Base-by-base conservation (phyloP, 2,797 vertebrate species). In the Esox lucius region DNA sequence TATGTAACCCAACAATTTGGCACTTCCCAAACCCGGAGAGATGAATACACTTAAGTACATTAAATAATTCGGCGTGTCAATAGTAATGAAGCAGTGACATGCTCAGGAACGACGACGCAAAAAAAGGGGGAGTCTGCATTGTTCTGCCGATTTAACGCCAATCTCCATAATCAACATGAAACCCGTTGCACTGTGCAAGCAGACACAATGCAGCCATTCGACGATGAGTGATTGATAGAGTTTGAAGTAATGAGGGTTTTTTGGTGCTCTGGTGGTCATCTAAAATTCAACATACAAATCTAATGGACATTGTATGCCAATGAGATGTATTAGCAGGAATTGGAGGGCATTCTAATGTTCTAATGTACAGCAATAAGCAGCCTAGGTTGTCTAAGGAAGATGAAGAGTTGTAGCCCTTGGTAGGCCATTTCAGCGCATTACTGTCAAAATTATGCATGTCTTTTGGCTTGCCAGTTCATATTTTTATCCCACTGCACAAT, bases 141-240 rank as follows among this genome's bases (percentile, higher is more conserved):
- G 90, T 90, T 91, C 82, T 73, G 87, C 88, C 74, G 86, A 91
- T 92, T 91, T 91, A 91, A 94, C 85, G 90, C 89, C 90, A 88
- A 94, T 94, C 91, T 94, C 94, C 94, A 94, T 94, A 94, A 94
- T 94, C 93, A 94, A 90, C 89, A 91, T 93, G 92, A 94, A 93
- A 91, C 91, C 87, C 73, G 81, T 78, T 83, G 75, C 90, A 24
- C 56, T 72, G 88, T 81, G 89, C 80, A 83, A 83, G 80, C 91
- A 86, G 91, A 87, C 86, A 83, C 81, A 80, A 84, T 79, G 76
- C 81, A 22, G 79, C 84, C 85, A 80, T 84, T 90, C 84, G 85
- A 89, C 83, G 89, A 90, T 93, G 93, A 94, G 89, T 94, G 94
- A 94, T 92, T 94, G 93, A 94, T 94, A 94, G 92, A 94, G 93